These are phyloP conservation scores for Manis javanica DNA, from an alignment of 2,797 vertebrate genomes.

Conservation along the genomic window DNA sequence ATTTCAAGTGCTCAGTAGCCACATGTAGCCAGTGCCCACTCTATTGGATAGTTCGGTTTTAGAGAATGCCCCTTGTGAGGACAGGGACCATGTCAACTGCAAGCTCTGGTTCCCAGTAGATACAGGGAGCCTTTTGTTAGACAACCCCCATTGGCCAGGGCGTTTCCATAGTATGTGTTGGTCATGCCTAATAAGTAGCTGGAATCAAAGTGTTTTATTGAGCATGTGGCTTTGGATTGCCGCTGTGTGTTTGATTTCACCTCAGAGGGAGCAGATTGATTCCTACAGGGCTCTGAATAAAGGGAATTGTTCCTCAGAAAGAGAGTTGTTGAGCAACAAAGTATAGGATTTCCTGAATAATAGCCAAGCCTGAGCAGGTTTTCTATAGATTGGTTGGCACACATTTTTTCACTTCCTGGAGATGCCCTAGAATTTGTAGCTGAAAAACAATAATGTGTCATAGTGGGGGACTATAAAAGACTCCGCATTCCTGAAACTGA, in stretches of 20 bases:
- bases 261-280: slow-evolving; percentile 63
- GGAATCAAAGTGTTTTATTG: slow-evolving; percentile 7
- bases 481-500: background rate
- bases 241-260: slow-evolving; percentile 68
- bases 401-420: slow-evolving; percentile 65
- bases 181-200: slow-evolving; percentile 19
- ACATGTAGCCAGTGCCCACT: background rate
- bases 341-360: slow-evolving; percentile 74
- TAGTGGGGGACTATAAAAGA: background rate
- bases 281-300: slow-evolving; percentile 71
- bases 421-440: slow-evolving; percentile 62
- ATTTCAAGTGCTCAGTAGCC: background rate
- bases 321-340: slow-evolving; percentile 67
- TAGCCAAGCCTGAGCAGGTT: slow-evolving; percentile 64
- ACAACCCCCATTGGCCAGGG: background rate
- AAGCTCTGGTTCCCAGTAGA: background rate
- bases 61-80: background rate
- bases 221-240: slow-evolving; percentile 42
- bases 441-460: slow-evolving; percentile 26
- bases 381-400: slow-evolving; percentile 71
- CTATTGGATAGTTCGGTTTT: background rate
- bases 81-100: background rate
- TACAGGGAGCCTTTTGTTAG: background rate
- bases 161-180: background rate
- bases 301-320: slow-evolving; percentile 71